Conservation (phyloP, 2,797 vertebrate genomes). For the Microctenopoma stevenorrisi region DNA sequence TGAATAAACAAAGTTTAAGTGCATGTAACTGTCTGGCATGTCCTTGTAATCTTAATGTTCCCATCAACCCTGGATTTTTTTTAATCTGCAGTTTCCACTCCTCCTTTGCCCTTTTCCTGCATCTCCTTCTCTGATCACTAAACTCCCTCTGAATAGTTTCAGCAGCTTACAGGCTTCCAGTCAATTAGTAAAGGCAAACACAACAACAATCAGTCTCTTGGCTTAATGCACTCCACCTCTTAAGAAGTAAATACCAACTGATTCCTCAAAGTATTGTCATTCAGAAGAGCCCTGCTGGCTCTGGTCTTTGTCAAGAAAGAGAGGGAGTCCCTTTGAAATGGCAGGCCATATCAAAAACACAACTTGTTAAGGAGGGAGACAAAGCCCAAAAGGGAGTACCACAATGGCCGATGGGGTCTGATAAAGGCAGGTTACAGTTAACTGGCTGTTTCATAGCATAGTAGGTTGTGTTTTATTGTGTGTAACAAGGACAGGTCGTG, state of each 20-base stretch:
- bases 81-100: constrained; percentile 69
- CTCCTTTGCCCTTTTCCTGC: constrained; percentile 22
- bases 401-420: constrained; percentile 61
- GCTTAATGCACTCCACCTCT: constrained; percentile 77
- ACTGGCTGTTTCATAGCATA: constrained; percentile 51
- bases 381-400: constrained; percentile 62
- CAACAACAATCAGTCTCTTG: constrained; percentile 74
- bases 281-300: constrained; percentile 67
- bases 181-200: constrained; percentile 82
- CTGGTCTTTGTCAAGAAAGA: constrained; percentile 72
- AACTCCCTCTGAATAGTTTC: constrained; percentile 70
- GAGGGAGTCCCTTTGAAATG: constrained; percentile 71
- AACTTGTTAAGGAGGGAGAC: constrained; percentile 58
- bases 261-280: constrained; percentile 77
- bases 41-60: constrained; percentile 69
- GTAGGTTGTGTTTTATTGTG: constrained; percentile 57
- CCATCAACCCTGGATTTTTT: constrained; percentile 64
- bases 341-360: constrained; percentile 62
- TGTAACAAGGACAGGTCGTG: constrained; percentile 39
- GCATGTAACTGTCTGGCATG: constrained; percentile 66
- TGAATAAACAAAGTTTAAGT: constrained; percentile 70
- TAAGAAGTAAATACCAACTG: constrained; percentile 79
- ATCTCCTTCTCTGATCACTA: constrained; percentile 66
- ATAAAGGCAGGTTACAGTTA: constrained; percentile 73
- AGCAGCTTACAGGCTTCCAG: constrained; percentile 71